Base-by-base conservation (phyloP, 1,140 invertebrate genomes). In the Caenorhabditis brenneri region DNA sequence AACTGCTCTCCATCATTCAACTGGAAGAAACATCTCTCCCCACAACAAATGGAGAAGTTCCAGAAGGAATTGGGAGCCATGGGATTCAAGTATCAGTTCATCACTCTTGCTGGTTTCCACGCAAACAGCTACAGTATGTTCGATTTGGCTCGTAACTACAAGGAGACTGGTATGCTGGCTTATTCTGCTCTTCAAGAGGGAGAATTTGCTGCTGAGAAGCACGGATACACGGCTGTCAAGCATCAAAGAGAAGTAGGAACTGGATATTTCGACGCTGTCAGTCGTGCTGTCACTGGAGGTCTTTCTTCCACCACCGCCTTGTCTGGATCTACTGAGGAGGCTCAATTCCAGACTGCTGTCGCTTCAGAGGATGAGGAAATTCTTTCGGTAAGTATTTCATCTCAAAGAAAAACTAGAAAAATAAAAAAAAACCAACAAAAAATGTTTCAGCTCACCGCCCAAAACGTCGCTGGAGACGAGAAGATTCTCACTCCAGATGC, bases 31-130 rank as follows among this genome's bases (percentile, higher is more conserved):
- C 91, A 91, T 83, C 83, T 91, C 12, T 58, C 86, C 42, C 87
- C 88, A 51, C 27, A 42, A 4, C 89, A 89, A 55, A 91, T 91
- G 88, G 90, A 89, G 80, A 91, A 91, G 60, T 91, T 92, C 91
- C 91, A 91, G 81, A 84, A 86, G 29, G 88, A 91, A 85, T 86
- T 91, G 24, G 91, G 89, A 15, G 87, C 86, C 22, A 91, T 92
- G 91, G 91, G 91, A 49, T 91, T 91, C 88, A 92, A 91, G 84
- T 91, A 89, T 80, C 91, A 91, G 85, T 91, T 91, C 87, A 92
- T 91, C 74, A 92, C 91, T 12, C 84, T 91, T 29, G 91, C 91
- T 60, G 91, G 91, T 80, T 92, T 91, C 88, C 91, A 91, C 81
- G 87, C 90, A 46, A 89, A 91, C 84, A 91, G 90, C 84, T 92